These are phyloP conservation scores for Cantharis flavilabris DNA, from an alignment of 2,888 invertebrate genomes.

Conservation along the genomic window DNA sequence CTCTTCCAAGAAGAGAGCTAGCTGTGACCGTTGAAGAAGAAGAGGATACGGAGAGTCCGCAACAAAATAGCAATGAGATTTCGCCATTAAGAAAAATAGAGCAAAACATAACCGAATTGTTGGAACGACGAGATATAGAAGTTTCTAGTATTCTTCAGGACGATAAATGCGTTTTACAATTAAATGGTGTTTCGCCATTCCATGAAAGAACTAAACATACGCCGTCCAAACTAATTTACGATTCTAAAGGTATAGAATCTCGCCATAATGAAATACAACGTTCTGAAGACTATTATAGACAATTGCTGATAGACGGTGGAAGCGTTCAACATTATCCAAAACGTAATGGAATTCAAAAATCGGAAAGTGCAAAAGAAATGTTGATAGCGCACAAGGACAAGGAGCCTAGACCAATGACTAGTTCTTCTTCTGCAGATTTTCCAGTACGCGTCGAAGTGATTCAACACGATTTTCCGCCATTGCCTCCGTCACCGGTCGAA, in stretches of 20 bases:
- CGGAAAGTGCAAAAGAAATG: constrained; percentile 76
- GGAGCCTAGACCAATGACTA: constrained; percentile 44
- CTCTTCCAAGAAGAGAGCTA: constrained; percentile 66
- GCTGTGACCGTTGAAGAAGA: constrained; percentile 76
- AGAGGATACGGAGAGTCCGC: constrained; percentile 68
- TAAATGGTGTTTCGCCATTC: constrained; percentile 50
- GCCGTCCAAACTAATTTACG: constrained; percentile 44
- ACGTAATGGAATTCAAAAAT: constrained; percentile 72
- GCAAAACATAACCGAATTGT: constrained; percentile 72
- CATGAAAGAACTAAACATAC: constrained; percentile 45
- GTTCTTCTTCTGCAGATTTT: constrained; percentile 60
- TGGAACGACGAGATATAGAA: constrained; percentile 57
- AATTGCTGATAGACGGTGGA: constrained; percentile 56
- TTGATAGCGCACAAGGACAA: constrained; percentile 60
- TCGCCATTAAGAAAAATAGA: constrained; percentile 74
- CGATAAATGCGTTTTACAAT: constrained; percentile 46
- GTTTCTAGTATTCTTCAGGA: constrained; percentile 43
- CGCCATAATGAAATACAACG: constrained; percentile 63
- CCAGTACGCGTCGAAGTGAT: constrained; percentile 69
- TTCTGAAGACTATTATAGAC: constrained; percentile 52
- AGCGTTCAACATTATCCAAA: constrained; percentile 53
- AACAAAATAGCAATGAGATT: constrained; percentile 65
- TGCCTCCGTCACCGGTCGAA: constrained; percentile 83
- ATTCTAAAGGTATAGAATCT: constrained; percentile 51
- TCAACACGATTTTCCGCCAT: constrained; percentile 73